These are phyloP conservation scores for Pituophis catenifer DNA, from an alignment of 2,113 vertebrate species.

Conservation along the genomic window DNA sequence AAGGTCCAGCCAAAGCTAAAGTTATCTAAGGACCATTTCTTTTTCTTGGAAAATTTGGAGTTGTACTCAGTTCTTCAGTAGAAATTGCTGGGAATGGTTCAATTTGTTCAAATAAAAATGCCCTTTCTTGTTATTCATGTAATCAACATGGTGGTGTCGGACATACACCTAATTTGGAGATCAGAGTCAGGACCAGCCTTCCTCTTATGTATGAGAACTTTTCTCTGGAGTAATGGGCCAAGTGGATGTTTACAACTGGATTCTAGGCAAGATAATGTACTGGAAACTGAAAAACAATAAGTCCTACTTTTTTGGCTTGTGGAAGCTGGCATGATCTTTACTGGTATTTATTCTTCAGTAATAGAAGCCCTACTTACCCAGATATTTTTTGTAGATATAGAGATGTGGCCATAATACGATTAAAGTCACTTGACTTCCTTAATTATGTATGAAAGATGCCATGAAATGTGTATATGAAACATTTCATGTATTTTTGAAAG, in stretches of 20 bases:
- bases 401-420: not conserved
- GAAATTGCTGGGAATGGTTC: not conserved
- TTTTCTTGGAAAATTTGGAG: not conserved
- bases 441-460: not conserved
- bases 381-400: not conserved
- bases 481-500: not conserved
- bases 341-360: not conserved
- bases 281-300: not conserved
- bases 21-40: not conserved
- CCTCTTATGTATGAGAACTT: not conserved
- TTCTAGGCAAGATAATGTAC: not conserved
- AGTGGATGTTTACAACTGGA: not conserved
- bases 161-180: not conserved
- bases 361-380: not conserved
- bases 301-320: not conserved
- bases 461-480: not conserved
- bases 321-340: not conserved
- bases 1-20: not conserved
- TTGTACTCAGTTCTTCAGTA: not conserved
- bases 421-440: not conserved
- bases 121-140: not conserved
- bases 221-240: not conserved
- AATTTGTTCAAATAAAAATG: not conserved
- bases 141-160: not conserved
- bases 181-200: not conserved